phyloP scores from a whole-genome alignment of 2,797 vertebrate species.

The Diplodus puntazzo region DNA sequence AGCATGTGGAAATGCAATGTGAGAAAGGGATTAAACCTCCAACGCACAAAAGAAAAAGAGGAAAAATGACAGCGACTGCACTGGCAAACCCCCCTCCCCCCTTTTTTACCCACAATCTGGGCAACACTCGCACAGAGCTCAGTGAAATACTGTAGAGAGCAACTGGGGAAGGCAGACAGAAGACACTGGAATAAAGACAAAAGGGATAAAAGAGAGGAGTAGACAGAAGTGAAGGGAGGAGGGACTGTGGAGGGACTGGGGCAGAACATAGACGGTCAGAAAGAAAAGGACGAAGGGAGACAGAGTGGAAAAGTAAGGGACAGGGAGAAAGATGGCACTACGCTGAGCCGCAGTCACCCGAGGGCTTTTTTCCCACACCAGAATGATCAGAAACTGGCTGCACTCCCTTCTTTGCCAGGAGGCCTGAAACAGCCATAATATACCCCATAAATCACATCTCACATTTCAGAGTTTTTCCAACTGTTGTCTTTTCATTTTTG shows the following conservation, averaged over 20 bases:
- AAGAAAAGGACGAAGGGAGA: conserved; percentile 51
- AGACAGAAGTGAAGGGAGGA: conserved; percentile 37
- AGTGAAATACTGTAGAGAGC: conserved; percentile 62
- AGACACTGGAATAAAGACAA: conserved; percentile 35
- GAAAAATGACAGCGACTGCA: conserved; percentile 60
- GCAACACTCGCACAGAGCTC: conserved; percentile 51
- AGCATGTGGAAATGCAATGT: conserved; percentile 73
- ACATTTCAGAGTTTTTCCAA: conserved; percentile 68
- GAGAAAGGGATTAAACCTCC: conserved; percentile 76
- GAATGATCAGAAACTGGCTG: conserved; percentile 68
- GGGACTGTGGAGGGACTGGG: conserved; percentile 21
- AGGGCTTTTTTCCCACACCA: conserved; percentile 45
- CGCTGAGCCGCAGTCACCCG: conserved; percentile 57
- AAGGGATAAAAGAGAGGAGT: conserved; percentile 40
- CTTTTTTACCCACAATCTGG: conserved; percentile 54
- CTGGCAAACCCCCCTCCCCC: conserved; percentile 44
- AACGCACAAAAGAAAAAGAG: conserved; percentile 62
- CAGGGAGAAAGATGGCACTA: conserved; percentile 52
- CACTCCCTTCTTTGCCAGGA: conserved; percentile 55
- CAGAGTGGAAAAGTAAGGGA: conserved; percentile 62
- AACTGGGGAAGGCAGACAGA: conserved; percentile 26
- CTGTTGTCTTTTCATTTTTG: conserved; percentile 53
- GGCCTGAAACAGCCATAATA: conserved; percentile 71
- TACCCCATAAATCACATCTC: conserved; percentile 77
- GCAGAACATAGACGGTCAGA: conserved; percentile 37